Evolutionary conservation across 2,113 vertebrate genomes (phyloP).

Genomic region (Athene cunicularia): DNA sequence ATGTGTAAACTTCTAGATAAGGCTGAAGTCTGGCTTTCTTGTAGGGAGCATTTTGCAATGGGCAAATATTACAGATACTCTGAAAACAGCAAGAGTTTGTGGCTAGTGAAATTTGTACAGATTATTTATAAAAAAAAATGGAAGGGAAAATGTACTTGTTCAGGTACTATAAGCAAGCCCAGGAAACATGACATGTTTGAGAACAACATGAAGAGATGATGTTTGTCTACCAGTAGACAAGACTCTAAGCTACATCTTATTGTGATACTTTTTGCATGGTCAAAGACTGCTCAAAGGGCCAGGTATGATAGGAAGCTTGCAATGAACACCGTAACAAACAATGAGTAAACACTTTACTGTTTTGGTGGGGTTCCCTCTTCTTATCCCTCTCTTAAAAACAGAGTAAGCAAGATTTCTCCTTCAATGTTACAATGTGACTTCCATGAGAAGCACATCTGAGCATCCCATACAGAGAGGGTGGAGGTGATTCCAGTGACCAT

Average conservation of each 20-base stretch:
- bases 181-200: background rate
- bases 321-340: background rate
- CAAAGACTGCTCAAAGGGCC: background rate
- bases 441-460: background rate
- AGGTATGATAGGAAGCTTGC: background rate
- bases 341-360: background rate
- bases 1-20: slow-evolving; percentile 19
- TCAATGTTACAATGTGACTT: background rate
- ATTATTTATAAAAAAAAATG: background rate
- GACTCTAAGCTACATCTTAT: background rate
- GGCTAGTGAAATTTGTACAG: background rate
- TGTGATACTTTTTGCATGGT: background rate
- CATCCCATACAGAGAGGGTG: background rate
- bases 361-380: background rate
- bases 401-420: background rate
- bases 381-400: background rate
- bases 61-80: background rate
- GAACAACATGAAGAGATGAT: background rate
- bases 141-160: background rate
- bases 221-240: background rate
- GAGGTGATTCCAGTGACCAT: accelerated
- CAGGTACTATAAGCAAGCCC: background rate
- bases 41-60: background rate
- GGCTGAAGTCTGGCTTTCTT: slow-evolving; percentile 11
- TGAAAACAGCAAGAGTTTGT: background rate